Evolutionary conservation across 2,113 vertebrate genomes (phyloP), one percentile per base, ranked within the genome.

Genomic region (Dissostichus mawsoni): DNA sequence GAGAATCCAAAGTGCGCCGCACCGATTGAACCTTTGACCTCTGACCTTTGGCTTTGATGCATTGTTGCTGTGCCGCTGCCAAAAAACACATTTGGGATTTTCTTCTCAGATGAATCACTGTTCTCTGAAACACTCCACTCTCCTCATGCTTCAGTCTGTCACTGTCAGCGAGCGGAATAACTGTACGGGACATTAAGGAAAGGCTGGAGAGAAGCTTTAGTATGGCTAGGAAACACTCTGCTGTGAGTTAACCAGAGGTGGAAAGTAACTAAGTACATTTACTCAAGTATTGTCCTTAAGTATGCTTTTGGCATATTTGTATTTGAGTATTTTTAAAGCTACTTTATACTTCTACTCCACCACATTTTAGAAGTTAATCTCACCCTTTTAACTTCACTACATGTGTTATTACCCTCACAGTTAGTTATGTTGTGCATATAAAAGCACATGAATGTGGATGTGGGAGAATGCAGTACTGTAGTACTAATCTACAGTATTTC

Each of bases 121-220:
- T 92, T 93, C 89, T 89, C 76, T 82, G 80, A 84, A 88, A 87
- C 51, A 72, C 56, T 70, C 57, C 86, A 83, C 88, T 93, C 89
- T 90, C 84, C 78, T 87, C 77, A 76, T 16, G 61, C 83, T 83
- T 71, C 41, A 23, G 53, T n/a, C 56, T 73, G 81, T 81, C 79
- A 76, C 58, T 86, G 68, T 74, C 51, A 36, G 65, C 52, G 5
- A 64, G 23, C 73, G 63, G 61, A 72, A 74, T 80, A 62, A 84
- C 78, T 78, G 64, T 20, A 56, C 7, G 3, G 23, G 70, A 44
- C 65, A 69, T 76, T 69, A 61, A 71, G 56, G 55, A 55, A 75
- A 58, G 17, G 29, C 47, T 50, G 57, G 64, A 57, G 50, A 41
- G 61, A 61, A 66, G 63, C 36, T 57, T 9, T 77, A 56, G 74